A percentile compares a stretch with the other conserved stretches of the same genome.
Conservation (phyloP, 2,888 invertebrate species). For the Andricus quercusramuli region DNA sequence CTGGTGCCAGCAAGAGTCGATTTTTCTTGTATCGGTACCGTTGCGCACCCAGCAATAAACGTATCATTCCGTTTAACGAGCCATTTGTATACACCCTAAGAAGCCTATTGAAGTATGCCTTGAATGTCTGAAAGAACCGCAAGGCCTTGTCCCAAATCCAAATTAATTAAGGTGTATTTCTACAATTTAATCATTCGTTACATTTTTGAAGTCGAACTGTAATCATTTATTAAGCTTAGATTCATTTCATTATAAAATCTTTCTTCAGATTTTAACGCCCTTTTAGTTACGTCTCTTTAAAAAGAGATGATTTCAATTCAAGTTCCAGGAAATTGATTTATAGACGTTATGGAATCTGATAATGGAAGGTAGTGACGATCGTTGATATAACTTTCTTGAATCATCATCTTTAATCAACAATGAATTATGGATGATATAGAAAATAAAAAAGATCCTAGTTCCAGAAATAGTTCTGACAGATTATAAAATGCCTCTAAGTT, state of each 20-base stretch:
- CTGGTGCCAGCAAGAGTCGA: slow-evolving; percentile 23
- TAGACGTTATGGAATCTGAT: neutral
- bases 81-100: slow-evolving; percentile 31
- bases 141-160: slow-evolving; percentile 13
- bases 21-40: slow-evolving; percentile 15
- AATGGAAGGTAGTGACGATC: neutral
- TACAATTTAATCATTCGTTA: slow-evolving; percentile 30
- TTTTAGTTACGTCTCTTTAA: neutral
- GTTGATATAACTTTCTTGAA: neutral
- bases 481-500: no score
- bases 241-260: slow-evolving; percentile 17
- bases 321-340: neutral
- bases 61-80: slow-evolving; percentile 32
- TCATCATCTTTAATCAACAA: neutral
- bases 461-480: neutral
- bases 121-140: slow-evolving; percentile 7
- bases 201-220: neutral
- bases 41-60: slow-evolving; percentile 17
- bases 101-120: slow-evolving; percentile 25
- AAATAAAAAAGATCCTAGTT: neutral
- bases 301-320: neutral
- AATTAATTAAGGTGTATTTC: slow-evolving; percentile 16
- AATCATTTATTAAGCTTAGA: slow-evolving; percentile 26
- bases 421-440: neutral
- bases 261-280: neutral